These are phyloP conservation scores for Diglossa brunneiventris DNA, from an alignment of 2,113 vertebrate species.

Conservation along the genomic window DNA sequence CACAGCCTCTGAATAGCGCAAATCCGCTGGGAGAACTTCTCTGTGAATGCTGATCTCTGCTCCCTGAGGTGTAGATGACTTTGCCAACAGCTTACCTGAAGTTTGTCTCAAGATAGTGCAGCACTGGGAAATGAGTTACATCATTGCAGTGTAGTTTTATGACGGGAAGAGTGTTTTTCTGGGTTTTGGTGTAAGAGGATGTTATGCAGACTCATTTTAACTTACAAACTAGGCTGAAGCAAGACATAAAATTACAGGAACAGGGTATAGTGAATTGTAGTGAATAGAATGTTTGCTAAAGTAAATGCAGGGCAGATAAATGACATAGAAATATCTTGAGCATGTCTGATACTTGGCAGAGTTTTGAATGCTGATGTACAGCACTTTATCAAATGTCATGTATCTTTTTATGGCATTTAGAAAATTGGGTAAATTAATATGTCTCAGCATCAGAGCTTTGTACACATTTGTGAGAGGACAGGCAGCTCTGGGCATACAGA, in stretches of 20 bases:
- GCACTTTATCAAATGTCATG: not conserved
- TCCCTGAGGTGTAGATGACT: not conserved
- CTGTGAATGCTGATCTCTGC: constrained; percentile 13
- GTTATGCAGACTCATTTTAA: constrained; percentile 32
- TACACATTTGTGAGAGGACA: not conserved
- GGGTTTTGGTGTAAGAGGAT: not conserved
- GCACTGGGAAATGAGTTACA: constrained; percentile 27
- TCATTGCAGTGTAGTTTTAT: constrained; percentile 37
- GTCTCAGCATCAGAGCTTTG: not conserved
- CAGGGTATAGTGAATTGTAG: not conserved
- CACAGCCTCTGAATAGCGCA: not conserved
- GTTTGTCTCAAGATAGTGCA: not conserved
- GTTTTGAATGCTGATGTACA: not conserved
- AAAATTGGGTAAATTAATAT: not conserved
- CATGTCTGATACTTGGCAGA: not conserved
- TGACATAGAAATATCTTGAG: not conserved
- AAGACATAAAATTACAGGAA: not conserved
- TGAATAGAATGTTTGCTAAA: not conserved
- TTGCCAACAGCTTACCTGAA: constrained; percentile 25
- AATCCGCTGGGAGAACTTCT: not conserved
- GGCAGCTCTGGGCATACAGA: not conserved
- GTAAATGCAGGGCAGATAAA: not conserved
- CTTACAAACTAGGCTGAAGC: not conserved
- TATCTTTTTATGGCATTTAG: not conserved
- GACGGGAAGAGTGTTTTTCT: constrained; percentile 9